Evolutionary conservation across 2,113 vertebrate genomes (phyloP), one percentile per base, ranked within the genome.

Genomic region (Semicossyphus pulcher): DNA sequence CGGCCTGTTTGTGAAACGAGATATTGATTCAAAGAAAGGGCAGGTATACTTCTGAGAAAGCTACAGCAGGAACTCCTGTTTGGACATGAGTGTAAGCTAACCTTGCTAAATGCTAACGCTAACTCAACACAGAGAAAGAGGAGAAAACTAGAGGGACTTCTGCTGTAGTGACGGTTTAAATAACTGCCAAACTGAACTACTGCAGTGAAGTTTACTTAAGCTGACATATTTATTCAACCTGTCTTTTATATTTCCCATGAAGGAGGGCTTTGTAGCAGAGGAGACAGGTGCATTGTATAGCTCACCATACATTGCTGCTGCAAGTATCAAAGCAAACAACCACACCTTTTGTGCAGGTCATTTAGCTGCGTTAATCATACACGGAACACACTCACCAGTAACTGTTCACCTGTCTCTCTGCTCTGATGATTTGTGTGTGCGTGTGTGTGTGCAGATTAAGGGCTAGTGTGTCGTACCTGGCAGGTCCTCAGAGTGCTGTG

Each of bases 291-390:
- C 26, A 42, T 76, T 78, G 78, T 76, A 36, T 39, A 23, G 65
- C 21, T 37, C 58, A 18, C 18, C 1, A 44, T 58, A 26, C 47
- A 39, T 41, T 31, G 62, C 60, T 70, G 79, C 44, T 49, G n/a
- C 72, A 51, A 68, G 63, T 72, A 85, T 86, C 80, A 85, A 61
- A 76, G 85, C 80, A 81, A 89, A 91, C 81, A 89, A 36, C 74
- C 87, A 76, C 87, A 82, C 85, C 81, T 85, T 71, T 66, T 61
- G 68, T 73, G 62, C 69, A 59, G 76, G 64, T 76, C 73, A 73
- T 48, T 87, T 58, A 78, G 45, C 44, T 8, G 65, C 34, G 59
- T 88, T 89, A 86, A 86, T 83, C 85, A 83, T 91, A 78, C 72
- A 72, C 10, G 20, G 59, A 57, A 10, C 58, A 47, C 11, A 36